phyloP scores from a whole-genome alignment of 2,888 invertebrate genomes.

The Coronaproctus castanopsis region DNA sequence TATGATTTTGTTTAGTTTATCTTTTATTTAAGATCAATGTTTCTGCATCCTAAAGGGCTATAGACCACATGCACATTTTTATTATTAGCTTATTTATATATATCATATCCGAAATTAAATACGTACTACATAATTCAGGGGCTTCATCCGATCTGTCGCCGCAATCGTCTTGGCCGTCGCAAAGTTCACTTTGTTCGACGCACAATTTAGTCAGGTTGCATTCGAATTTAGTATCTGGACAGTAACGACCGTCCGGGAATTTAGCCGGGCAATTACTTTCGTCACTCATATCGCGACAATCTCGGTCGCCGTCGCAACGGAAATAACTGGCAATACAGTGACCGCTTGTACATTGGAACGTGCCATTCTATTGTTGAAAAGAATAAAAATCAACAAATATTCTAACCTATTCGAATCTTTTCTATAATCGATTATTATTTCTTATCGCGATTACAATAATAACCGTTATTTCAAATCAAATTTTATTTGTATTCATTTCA shows the following conservation, averaged over 20 bases:
- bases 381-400: too few relatives aligned
- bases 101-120: too few relatives aligned
- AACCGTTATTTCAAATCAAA: too few relatives aligned
- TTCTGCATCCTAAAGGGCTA: too few relatives aligned
- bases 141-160: constrained; percentile 80
- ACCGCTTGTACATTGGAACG: constrained; percentile 78
- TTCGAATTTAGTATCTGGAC: constrained; percentile 75
- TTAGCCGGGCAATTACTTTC: constrained; percentile 74
- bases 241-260: constrained; percentile 70
- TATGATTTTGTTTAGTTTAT: too few relatives aligned
- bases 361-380: constrained; percentile 47
- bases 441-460: too few relatives aligned
- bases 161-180: constrained; percentile 85
- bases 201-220: constrained; percentile 75
- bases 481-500: too few relatives aligned
- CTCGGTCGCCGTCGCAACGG: constrained; percentile 72
- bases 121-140: constrained; percentile 44
- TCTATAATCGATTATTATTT: too few relatives aligned
- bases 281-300: constrained; percentile 74
- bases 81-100: too few relatives aligned
- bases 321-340: constrained; percentile 81
- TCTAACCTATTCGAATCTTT: too few relatives aligned
- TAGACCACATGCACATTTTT: too few relatives aligned
- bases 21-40: too few relatives aligned
- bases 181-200: constrained; percentile 69